Conservation (phyloP, 2,113 vertebrate genomes). For the Neolamprologus cancellatus region DNA sequence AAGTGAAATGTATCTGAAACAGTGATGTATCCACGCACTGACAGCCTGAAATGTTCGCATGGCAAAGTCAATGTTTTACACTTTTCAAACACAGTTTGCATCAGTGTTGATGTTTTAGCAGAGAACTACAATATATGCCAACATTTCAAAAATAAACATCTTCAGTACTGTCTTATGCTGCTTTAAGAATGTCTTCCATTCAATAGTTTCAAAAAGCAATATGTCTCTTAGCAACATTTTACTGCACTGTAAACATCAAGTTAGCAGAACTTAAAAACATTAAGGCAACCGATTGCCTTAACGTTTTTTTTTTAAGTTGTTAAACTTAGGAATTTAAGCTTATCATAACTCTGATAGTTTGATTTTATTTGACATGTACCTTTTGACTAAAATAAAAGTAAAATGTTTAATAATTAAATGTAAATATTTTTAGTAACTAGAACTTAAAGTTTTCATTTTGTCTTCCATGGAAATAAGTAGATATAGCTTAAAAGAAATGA, state of each 20-base stretch:
- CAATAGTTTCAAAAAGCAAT: background rate
- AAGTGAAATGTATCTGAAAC: background rate
- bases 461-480: background rate
- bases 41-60: background rate
- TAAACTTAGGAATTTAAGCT: background rate
- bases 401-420: background rate
- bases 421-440: background rate
- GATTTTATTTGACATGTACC: background rate
- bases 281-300: background rate
- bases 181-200: background rate
- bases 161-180: background rate
- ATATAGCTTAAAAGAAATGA: background rate
- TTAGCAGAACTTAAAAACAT: background rate
- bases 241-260: background rate
- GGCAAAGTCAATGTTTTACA: background rate
- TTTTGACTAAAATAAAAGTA: background rate
- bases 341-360: background rate
- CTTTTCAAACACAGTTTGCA: background rate
- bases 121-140: background rate
- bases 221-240: background rate
- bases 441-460: background rate
- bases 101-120: background rate
- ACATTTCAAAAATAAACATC: background rate
- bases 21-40: background rate
- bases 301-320: background rate